Conservation (phyloP, 2,888 invertebrate species). For the Sphinx pinastri region DNA sequence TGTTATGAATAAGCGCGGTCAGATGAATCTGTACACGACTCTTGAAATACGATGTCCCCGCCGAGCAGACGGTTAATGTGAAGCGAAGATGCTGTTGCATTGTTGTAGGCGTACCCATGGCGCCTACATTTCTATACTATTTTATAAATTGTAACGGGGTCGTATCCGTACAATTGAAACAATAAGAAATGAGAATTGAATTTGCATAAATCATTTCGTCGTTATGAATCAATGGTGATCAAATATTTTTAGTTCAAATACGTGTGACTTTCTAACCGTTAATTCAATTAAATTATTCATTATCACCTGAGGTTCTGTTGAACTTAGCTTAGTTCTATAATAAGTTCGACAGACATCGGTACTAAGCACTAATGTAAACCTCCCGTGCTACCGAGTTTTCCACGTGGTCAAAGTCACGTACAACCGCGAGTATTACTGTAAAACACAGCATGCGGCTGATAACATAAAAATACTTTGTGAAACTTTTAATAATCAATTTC, state of each 20-base stretch:
- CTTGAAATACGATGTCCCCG: constrained; percentile 74
- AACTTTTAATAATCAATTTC: constrained; percentile 4
- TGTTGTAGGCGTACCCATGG: constrained; percentile 71
- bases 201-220: neutral
- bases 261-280: too few species aligned
- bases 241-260: too few species aligned
- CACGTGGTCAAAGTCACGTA: too few species aligned
- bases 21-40: constrained; percentile 81
- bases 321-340: too few species aligned
- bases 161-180: neutral
- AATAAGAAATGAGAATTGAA: too few species aligned
- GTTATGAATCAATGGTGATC: neutral
- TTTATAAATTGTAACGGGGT: constrained; percentile 3
- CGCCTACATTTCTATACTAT: constrained; percentile 45
- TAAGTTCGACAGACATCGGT: too few species aligned
- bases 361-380: too few species aligned
- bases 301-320: too few species aligned
- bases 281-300: too few species aligned
- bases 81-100: constrained; percentile 62
- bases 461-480: constrained; percentile 18
- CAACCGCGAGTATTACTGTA: too few species aligned
- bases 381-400: too few species aligned
- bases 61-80: constrained; percentile 61
- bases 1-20: constrained; percentile 69
- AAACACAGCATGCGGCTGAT: too few species aligned